A percentile compares a stretch with the other conserved stretches of the same genome.
Evolutionary conservation across 2,113 vertebrate genomes (phyloP).

Genomic region (Clarias magur): DNA sequence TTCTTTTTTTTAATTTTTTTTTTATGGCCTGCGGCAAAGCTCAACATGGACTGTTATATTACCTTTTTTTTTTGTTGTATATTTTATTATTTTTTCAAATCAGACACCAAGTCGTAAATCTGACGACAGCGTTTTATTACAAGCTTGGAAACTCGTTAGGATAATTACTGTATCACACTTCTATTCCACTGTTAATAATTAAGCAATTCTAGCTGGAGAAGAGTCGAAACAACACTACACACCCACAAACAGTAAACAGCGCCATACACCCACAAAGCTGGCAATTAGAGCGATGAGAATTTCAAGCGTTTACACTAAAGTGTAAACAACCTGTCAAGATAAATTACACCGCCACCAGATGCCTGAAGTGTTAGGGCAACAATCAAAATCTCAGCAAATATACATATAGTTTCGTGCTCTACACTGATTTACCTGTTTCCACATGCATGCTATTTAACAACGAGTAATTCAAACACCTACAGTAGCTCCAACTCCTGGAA

Average conservation of each 20-base stretch:
- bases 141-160: slow-evolving; percentile 71
- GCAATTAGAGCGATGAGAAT: slow-evolving; percentile 68
- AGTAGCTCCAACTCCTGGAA: not conserved
- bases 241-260: slow-evolving; percentile 40
- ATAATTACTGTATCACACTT: slow-evolving; percentile 75
- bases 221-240: slow-evolving; percentile 64
- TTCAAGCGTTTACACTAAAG: slow-evolving; percentile 64
- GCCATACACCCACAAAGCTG: slow-evolving; percentile 60
- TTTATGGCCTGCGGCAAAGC: not conserved
- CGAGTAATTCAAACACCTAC: not conserved
- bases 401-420: not conserved
- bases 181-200: slow-evolving; percentile 73
- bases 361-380: not conserved
- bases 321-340: slow-evolving; percentile 57
- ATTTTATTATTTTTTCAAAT: slow-evolving; percentile 56
- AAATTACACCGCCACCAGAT: slow-evolving; percentile 53
- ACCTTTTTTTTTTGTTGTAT: not conserved
- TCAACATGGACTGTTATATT: not conserved
- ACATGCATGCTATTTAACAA: not conserved
- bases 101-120: slow-evolving; percentile 54
- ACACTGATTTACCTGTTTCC: not conserved
- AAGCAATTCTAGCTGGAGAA: slow-evolving; percentile 60
- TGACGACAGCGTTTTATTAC: slow-evolving; percentile 67
- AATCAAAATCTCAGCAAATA: slow-evolving; percentile 12
- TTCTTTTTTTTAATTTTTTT: not conserved